Conservation (phyloP, 2,113 vertebrate genomes). For the Nansenia antarctica region DNA sequence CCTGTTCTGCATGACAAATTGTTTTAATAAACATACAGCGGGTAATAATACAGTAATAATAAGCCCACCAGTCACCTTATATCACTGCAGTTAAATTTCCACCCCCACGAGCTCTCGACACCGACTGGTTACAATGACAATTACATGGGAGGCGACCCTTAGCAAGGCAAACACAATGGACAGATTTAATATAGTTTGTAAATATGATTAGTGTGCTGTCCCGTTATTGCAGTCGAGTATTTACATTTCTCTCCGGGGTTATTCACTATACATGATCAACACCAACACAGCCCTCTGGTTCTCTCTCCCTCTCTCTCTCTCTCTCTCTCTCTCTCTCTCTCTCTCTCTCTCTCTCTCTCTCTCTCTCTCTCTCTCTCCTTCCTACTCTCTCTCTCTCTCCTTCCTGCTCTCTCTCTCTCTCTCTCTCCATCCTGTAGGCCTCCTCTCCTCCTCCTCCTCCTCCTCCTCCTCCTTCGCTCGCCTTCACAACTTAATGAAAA, state of each 20-base stretch:
- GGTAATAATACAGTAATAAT: conserved; percentile 99
- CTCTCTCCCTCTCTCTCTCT: conserved; percentile 59
- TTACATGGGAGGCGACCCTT: conserved; percentile 91
- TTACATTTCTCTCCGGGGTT: conserved; percentile 98
- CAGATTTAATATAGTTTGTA: conserved; percentile 99
- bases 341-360: too few relatives aligned
- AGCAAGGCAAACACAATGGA: conserved; percentile 92
- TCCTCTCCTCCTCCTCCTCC: conserved; percentile 70
- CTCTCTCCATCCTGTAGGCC: conserved; percentile 68
- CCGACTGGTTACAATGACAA: conserved; percentile 97
- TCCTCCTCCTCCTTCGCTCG: too few relatives aligned
- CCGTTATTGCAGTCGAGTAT: conserved; percentile 96
- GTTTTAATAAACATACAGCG: conserved; percentile 99
- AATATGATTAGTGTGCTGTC: conserved; percentile 99
- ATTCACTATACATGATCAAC: conserved; percentile 91
- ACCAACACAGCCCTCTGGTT: conserved; percentile 87
- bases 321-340: conserved; percentile 69
- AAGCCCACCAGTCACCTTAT: conserved; percentile 98
- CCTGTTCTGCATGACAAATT: conserved; percentile 99
- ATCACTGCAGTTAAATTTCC: conserved; percentile 99
- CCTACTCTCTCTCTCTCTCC: conserved; percentile 52
- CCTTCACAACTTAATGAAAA: conserved; percentile 90
- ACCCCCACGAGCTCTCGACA: conserved; percentile 93
- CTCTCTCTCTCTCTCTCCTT: too few relatives aligned
- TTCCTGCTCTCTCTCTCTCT: conserved; percentile 49